Base-by-base conservation (phyloP, 1,140 invertebrate species). In the Pseudoatta argentina region DNA sequence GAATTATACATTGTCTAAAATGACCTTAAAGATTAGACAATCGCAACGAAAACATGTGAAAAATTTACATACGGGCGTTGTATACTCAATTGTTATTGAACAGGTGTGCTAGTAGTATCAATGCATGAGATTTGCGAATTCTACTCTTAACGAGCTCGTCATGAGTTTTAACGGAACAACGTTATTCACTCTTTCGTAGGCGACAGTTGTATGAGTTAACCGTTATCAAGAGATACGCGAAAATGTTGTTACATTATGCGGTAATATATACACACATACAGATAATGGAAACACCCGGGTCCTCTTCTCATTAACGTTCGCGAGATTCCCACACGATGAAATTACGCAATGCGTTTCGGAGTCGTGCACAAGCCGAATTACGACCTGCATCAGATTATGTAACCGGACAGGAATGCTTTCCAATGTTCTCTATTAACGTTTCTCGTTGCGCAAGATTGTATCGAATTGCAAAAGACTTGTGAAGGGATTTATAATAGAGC, bases 251-350 rank as follows among this genome's bases (percentile, higher is more conserved):
- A 12, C 14, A 44, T 44, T 39, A 14, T 8, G 34, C 16, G 10
- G 16, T 73, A 51, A 69, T 69, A 39, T 75, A 59, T 75, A 59
- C 12, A 39, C 34, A 75, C 6, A 21, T 8, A 55, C 6, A 55
- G 24, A 27, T 75, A 75, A 75, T 83, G 79, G 73, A 61, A 83
- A 83, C n/a, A 27, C 55, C 34, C 21, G 8, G 14, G 14, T 69
- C 21, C 53, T 34, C 24, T 67, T 14, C 21, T 61, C 48, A 66
- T 78, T 66, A 78, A 1, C 5, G 64, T 6, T 39, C 30, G 8
- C 8, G 64, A 61, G 24, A 66, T 66, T 64, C 24, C 1, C 8
- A 24, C 8, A 21, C 24, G 27, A 55, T 12, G 30, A 71, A 69
- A 81, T 30, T 39, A 39, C 30, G 30, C 10, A 55, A 81, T 5